Evolutionary conservation across 2,797 vertebrate genomes (phyloP).

Genomic region (Propithecus deckenii): DNA sequence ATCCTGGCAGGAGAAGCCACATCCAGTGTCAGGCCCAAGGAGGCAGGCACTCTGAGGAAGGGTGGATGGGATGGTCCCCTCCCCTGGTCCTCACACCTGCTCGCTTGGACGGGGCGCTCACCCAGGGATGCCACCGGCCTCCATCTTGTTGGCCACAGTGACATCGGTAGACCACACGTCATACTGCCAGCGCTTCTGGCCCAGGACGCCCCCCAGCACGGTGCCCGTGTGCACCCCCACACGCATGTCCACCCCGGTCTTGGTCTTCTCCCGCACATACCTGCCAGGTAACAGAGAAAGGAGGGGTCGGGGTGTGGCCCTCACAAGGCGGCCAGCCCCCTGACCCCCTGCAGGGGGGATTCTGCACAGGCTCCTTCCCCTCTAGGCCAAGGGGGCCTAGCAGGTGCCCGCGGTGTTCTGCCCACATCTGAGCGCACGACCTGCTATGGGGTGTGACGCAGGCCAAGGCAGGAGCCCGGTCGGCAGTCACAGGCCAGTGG

Average conservation of each 20-base stretch:
- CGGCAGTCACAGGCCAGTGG: neutral
- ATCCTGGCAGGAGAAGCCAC: neutral
- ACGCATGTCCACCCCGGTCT: slow-evolving; percentile 96
- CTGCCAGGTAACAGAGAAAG: slow-evolving; percentile 78
- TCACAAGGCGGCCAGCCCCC: no score
- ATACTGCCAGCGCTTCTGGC: slow-evolving; percentile 98
- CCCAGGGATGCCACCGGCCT: slow-evolving; percentile 96
- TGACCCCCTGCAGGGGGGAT: accelerated
- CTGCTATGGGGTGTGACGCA: neutral
- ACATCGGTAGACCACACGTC: slow-evolving; percentile 98
- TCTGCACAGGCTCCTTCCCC: neutral
- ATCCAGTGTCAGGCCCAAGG: neutral
- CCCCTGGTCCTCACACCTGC: neutral
- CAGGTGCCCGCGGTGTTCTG: neutral
- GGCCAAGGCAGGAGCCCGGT: neutral
- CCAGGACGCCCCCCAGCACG: slow-evolving; percentile 94
- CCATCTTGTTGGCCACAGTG: slow-evolving; percentile 98
- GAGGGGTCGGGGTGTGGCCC: accelerated
- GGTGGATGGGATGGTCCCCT: neutral
- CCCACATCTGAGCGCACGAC: neutral
- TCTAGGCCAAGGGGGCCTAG: neutral
- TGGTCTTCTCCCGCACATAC: slow-evolving; percentile 95
- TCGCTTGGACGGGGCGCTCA: slow-evolving; percentile 67
- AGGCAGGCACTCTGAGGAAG: neutral
- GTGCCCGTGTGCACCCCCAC: slow-evolving; percentile 96